Evolutionary conservation across 2,888 invertebrate genomes (phyloP).

Genomic region (Ochropacha duplaris): DNA sequence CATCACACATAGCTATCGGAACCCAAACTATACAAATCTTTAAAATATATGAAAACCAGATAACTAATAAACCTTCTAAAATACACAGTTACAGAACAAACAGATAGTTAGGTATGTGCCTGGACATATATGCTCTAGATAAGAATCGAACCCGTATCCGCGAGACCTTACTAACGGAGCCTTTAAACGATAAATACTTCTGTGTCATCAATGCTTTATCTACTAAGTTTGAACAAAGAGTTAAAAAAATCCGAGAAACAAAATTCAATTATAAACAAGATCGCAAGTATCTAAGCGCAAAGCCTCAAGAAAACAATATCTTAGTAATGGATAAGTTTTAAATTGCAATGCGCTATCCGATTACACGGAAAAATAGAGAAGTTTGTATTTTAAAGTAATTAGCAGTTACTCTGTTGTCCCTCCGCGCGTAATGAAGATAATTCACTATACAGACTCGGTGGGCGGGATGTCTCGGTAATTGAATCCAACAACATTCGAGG

Average conservation of each 20-base stretch:
- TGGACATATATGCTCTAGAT: too few species aligned
- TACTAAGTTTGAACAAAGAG: too few species aligned
- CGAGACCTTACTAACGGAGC: too few species aligned
- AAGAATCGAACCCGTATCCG: too few species aligned
- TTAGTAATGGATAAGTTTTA: not conserved
- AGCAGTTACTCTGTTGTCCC: constrained; percentile 48
- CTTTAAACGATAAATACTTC: too few species aligned
- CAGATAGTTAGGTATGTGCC: too few species aligned
- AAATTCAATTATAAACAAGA: not conserved
- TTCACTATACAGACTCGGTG: constrained; percentile 50
- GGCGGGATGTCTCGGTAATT: constrained; percentile 49
- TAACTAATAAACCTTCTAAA: too few species aligned
- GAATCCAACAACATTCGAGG: constrained; percentile 54
- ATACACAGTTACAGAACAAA: too few species aligned
- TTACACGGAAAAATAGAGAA: constrained; percentile 21
- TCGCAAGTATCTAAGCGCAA: not conserved
- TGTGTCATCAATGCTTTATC: too few species aligned
- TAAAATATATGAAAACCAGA: too few species aligned
- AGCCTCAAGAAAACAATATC: not conserved
- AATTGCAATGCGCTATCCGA: constrained; percentile 7
- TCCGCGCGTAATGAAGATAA: constrained; percentile 57
- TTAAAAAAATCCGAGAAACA: not conserved
- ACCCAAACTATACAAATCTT: too few species aligned
- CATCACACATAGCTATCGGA: too few species aligned
- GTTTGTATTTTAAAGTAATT: constrained; percentile 55